Evolutionary conservation across 2,113 vertebrate genomes (phyloP).

Genomic region (Microtus ochrogaster): DNA sequence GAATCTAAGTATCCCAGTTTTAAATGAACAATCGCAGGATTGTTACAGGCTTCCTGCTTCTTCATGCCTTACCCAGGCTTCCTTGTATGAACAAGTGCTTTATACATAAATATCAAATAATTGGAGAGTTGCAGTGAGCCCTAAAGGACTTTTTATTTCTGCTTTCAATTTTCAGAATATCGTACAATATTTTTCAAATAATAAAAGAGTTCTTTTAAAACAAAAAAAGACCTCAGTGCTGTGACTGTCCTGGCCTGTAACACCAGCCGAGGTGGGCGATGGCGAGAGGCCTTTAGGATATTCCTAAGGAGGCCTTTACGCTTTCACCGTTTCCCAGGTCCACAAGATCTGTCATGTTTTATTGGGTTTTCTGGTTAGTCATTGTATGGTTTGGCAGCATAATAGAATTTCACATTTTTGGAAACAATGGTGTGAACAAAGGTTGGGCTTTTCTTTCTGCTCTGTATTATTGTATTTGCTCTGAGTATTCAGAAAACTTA

Average conservation of each 20-base stretch:
- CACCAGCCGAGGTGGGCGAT: neutral
- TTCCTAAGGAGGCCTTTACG: neutral
- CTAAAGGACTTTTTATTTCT: conserved; percentile 18
- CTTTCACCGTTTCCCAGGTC: neutral
- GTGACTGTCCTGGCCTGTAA: conserved; percentile 10
- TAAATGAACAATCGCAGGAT: conserved; percentile 49
- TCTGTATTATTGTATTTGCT: neutral
- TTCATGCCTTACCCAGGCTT: neutral
- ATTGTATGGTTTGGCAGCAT: neutral
- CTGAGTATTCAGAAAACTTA: neutral
- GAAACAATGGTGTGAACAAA: conserved; percentile 63
- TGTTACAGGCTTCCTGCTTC: neutral
- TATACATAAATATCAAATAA: conserved; percentile 45
- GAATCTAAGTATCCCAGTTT: conserved; percentile 41
- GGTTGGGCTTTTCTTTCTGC: conserved; percentile 33
- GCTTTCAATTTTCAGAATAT: conserved; percentile 16
- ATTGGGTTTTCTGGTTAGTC: conserved; percentile 57
- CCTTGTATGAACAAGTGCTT: conserved; percentile 54
- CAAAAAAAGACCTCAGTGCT: neutral
- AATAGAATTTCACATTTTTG: conserved; percentile 58
- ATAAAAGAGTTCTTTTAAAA: conserved; percentile 38
- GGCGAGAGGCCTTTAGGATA: conserved; percentile 14
- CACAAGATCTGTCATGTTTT: conserved; percentile 44
- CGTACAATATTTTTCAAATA: conserved; percentile 7
- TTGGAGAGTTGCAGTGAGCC: neutral